Evolutionary conservation across 2,888 invertebrate species (phyloP).

Genomic region (Nasonovia ribisnigri): DNA sequence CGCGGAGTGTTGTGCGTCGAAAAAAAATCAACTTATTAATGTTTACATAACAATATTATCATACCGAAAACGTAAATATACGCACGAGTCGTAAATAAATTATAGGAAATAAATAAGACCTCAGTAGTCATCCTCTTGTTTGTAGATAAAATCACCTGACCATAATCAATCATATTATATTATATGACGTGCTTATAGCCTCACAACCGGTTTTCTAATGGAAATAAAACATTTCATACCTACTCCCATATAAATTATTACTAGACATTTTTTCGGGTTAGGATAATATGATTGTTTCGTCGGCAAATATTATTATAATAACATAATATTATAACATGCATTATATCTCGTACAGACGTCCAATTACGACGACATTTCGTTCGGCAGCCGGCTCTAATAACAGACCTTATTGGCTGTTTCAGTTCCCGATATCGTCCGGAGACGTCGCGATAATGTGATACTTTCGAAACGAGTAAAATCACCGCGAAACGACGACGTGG

Average conservation of each 20-base stretch:
- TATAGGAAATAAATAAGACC: conserved; percentile 57
- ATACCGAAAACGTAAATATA: conserved; percentile 35
- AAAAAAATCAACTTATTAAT: neutral
- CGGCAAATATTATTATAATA: conserved; percentile 6
- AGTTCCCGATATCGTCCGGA: neutral
- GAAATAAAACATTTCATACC: conserved; percentile 46
- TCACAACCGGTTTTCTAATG: conserved; percentile 44
- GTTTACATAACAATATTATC: conserved; percentile 19
- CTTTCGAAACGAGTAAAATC: conserved; percentile 10
- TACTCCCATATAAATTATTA: conserved; percentile 31
- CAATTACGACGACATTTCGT: conserved; percentile 31
- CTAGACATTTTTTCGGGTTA: conserved; percentile 13
- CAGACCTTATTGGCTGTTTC: neutral
- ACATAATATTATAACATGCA: neutral
- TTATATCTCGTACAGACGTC: neutral
- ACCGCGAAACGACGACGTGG: neutral
- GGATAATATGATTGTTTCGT: conserved; percentile 23
- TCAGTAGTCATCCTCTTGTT: conserved; percentile 40
- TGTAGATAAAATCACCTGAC: conserved; percentile 50
- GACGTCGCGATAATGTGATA: conserved; percentile 17
- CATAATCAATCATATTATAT: conserved; percentile 54
- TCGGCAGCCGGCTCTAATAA: neutral
- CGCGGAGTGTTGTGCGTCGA: neutral
- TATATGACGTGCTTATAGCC: neutral
- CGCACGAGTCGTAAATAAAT: conserved; percentile 30